phyloP scores from a whole-genome alignment of 2,797 vertebrate species.

The Dryobates pubescens region DNA sequence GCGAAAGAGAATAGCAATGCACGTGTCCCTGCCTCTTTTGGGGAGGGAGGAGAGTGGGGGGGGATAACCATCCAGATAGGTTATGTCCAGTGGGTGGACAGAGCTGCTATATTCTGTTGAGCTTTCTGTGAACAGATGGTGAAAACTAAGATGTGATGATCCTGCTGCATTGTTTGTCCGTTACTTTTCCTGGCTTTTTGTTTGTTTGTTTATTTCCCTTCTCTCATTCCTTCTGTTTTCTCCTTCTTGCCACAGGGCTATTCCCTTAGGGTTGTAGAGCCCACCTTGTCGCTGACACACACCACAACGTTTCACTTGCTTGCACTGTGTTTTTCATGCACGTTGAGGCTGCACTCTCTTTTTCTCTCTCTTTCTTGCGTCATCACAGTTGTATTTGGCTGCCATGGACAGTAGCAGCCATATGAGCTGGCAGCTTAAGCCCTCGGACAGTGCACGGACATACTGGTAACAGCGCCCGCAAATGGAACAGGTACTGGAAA shows the following conservation, averaged over 20 bases:
- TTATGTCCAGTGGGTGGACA: background rate
- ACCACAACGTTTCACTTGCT: conserved; percentile 72
- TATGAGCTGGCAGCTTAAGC: conserved; percentile 97
- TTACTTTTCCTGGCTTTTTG: conserved; percentile 70
- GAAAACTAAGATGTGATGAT: conserved; percentile 33
- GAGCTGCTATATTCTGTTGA: background rate
- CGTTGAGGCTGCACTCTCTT: conserved; percentile 85
- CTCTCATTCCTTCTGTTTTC: conserved; percentile 71
- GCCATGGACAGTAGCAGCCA: conserved; percentile 93
- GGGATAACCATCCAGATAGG: background rate
- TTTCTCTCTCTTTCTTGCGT: conserved; percentile 87
- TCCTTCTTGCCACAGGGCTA: conserved; percentile 66
- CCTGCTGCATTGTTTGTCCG: conserved; percentile 65
- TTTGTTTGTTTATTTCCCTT: conserved; percentile 59
- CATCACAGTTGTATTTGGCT: conserved; percentile 96
- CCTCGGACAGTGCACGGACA: conserved; percentile 92
- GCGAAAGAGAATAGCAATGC: background rate
- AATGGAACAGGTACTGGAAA: conserved; percentile 93
- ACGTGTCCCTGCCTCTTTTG: background rate
- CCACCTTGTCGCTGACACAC: conserved; percentile 71
- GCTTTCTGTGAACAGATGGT: conserved; percentile 48
- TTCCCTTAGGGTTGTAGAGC: conserved; percentile 67
- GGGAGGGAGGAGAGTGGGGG: background rate
- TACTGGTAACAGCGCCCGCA: conserved; percentile 93
- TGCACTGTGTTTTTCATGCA: conserved; percentile 81